Base-by-base conservation (phyloP, 2,888 invertebrate species). In the Atherix ibis region DNA sequence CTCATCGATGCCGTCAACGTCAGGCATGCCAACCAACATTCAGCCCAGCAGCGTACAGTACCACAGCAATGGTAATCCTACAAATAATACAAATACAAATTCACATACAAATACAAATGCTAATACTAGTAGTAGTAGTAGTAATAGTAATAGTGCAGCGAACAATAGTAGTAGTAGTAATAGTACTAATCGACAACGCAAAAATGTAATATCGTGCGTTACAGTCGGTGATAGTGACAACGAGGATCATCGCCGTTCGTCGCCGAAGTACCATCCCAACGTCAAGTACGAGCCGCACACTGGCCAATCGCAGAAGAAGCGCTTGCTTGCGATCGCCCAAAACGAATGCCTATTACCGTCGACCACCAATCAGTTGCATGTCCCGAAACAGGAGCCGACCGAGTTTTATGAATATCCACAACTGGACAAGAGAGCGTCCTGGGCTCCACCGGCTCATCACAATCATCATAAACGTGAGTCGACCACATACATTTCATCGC, bases 241-340 rank as follows among this genome's bases (percentile, higher is more conserved):
- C 36, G 78, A 79, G 50, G 74, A 72, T 36, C 68, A 70, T 47
- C 67, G 70, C 33, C 56, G 35, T 44, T 45, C 19, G 33, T 47
- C 40, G 42, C 49, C 38, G 42, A 46, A 46, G 9, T 53, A 49
- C 31, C 49, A 50, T 22, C 45, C 58, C 5, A 54, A 46, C 43
- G 54, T 60, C 22, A 61, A 60, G 38, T 59, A 60, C 38, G 60
- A 61, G 40, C 58, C 60, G 2, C 43, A 42, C 29, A 65, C 72
- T 43, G 76, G 76, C 8, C 80, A 82, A 55, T 82, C 83, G 34
- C 87, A 89, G 63, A 89, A 89, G 71, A 89, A 89, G 58, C 71
- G 88, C 18, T 65, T 89, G 34, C 62, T 89, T 41, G 87, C 87
- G 34, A 84, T 89, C 63, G 85, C 84, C 35, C 85, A 87, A 52